A percentile compares a stretch with the other conserved stretches of the same genome.
Evolutionary conservation across 2,113 vertebrate species (phyloP).

Genomic region (Ornithorhynchus anatinus): DNA sequence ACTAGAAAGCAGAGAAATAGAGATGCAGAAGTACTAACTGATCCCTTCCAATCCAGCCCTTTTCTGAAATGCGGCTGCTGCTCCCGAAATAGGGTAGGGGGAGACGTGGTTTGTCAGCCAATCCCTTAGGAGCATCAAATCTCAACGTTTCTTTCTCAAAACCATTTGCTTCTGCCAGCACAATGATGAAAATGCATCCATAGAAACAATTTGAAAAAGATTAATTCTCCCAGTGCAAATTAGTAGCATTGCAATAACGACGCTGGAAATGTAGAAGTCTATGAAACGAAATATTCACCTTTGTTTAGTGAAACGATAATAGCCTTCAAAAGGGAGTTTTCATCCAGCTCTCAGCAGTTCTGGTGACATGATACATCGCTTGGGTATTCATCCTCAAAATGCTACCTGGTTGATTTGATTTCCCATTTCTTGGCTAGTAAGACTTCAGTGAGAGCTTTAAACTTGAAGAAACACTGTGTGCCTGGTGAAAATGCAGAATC

Average conservation of each 20-base stretch:
- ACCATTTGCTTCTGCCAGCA: background rate
- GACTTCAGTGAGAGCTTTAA: too few relatives aligned
- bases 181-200: constrained; percentile 13
- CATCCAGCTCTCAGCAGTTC: background rate
- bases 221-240: constrained; percentile 19
- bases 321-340: background rate
- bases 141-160: constrained; percentile 10
- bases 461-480: too few relatives aligned
- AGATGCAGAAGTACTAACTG: background rate
- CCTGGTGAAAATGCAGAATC: too few relatives aligned
- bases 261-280: background rate
- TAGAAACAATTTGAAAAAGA: background rate
- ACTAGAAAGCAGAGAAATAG: background rate
- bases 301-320: background rate
- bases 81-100: background rate
- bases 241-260: background rate
- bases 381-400: too few relatives aligned
- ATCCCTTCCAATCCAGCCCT: background rate
- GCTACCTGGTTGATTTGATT: too few relatives aligned
- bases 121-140: background rate
- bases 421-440: too few relatives aligned
- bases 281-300: background rate
- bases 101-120: background rate
- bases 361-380: background rate
- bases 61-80: background rate